Conservation (phyloP, 2,888 invertebrate species). For the Andricus quercusramuli region DNA sequence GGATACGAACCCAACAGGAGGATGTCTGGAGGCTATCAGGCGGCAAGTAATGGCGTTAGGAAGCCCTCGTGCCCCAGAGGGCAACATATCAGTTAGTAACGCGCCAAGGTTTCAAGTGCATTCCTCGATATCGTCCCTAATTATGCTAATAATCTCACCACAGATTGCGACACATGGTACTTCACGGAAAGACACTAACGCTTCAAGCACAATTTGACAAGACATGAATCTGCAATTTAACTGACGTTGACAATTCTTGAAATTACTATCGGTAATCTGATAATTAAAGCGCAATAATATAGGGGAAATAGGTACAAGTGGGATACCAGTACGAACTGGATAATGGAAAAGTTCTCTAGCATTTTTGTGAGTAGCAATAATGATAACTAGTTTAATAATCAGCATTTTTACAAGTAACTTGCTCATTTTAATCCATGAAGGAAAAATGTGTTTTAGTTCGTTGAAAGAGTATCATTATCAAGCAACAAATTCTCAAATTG, state of each 20-base stretch:
- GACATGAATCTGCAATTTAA: neutral
- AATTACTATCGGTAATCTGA: neutral
- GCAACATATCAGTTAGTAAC: slow-evolving; percentile 69
- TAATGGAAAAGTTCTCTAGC: no score
- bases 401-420: no score
- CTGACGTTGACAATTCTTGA: slow-evolving; percentile 4
- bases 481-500: no score
- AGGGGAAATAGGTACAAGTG: no score
- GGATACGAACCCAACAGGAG: slow-evolving; percentile 45
- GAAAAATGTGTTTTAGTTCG: no score
- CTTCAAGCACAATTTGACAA: neutral
- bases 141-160: slow-evolving; percentile 65
- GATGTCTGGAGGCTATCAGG: slow-evolving; percentile 69
- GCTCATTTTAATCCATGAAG: no score
- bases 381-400: no score
- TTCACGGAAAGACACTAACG: neutral
- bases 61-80: slow-evolving; percentile 63
- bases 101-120: slow-evolving; percentile 59
- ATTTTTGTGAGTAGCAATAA: no score
- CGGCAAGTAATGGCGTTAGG: slow-evolving; percentile 68
- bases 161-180: slow-evolving; percentile 33
- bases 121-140: slow-evolving; percentile 66
- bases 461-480: no score
- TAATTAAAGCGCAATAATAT: neutral
- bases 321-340: no score